Conservation (phyloP, 2,113 vertebrate genomes). For the Triplophysa dalaica region DNA sequence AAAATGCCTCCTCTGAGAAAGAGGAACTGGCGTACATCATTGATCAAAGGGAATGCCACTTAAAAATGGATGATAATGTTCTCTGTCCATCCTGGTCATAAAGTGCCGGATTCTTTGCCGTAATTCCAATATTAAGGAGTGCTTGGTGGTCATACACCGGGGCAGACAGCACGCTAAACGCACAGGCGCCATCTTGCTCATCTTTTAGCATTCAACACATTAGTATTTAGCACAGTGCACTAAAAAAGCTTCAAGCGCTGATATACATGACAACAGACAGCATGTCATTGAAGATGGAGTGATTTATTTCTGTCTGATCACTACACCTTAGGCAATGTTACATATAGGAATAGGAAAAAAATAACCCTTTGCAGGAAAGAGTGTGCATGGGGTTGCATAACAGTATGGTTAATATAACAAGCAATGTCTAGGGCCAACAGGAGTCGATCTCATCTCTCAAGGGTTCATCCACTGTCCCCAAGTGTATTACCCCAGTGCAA, state of each 20-base stretch:
- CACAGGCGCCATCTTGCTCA: too few species aligned
- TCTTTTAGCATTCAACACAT: background rate
- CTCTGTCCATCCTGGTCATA: too few species aligned
- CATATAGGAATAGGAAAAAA: background rate
- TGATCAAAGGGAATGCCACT: too few species aligned
- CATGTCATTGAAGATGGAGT: background rate
- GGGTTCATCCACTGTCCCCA: background rate
- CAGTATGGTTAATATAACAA: background rate
- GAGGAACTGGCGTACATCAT: too few species aligned
- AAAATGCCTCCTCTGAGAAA: too few species aligned
- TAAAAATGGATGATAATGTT: too few species aligned
- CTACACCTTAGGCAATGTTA: background rate
- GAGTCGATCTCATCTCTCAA: background rate
- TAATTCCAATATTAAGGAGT: too few species aligned
- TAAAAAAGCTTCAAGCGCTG: background rate
- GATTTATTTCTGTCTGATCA: slow-evolving; percentile 8
- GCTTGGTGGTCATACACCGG: too few species aligned
- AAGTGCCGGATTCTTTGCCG: too few species aligned
- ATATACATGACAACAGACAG: slow-evolving; percentile 5
- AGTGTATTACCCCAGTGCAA: background rate
- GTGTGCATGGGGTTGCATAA: background rate
- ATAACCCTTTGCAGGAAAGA: slow-evolving; percentile 2
- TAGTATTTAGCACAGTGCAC: too few species aligned
- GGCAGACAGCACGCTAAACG: too few species aligned
- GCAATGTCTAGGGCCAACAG: background rate